phyloP scores from a whole-genome alignment of 2,888 invertebrate genomes.

The Luffia ferchaultella region DNA sequence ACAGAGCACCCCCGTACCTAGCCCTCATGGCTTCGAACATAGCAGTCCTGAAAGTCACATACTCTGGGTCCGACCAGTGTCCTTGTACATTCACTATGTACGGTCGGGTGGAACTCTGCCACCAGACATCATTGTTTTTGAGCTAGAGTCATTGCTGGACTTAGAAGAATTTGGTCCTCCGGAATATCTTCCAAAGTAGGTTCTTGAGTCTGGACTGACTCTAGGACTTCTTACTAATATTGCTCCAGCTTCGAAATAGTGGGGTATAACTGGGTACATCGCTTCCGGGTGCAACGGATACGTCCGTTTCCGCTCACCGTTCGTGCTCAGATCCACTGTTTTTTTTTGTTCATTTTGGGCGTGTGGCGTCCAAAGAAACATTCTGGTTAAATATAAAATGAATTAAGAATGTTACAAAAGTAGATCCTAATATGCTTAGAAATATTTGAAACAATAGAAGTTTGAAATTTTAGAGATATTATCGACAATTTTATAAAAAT shows the following conservation, averaged over 20 bases:
- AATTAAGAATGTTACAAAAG: too few relatives aligned
- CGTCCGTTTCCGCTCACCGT: neutral
- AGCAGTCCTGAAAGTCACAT: conserved; percentile 73
- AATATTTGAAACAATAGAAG: too few relatives aligned
- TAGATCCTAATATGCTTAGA: too few relatives aligned
- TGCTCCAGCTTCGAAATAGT: too few relatives aligned
- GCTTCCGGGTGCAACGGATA: conserved; percentile 1
- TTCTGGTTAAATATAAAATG: too few relatives aligned
- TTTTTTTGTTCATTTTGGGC: conserved; percentile 35
- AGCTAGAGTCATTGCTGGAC: conserved; percentile 6
- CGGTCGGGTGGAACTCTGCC: conserved; percentile 1
- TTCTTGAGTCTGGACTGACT: conserved; percentile 2
- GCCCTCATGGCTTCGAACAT: conserved; percentile 73
- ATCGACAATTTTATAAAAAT: too few relatives aligned
- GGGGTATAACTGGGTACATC: neutral
- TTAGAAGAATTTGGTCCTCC: conserved; percentile 13
- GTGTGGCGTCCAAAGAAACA: conserved; percentile 51
- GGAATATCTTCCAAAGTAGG: conserved; percentile 14
- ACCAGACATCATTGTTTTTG: neutral
- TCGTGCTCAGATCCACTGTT: conserved; percentile 32
- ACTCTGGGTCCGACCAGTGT: conserved; percentile 57
- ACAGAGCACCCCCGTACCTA: conserved; percentile 64
- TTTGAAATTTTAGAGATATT: too few relatives aligned
- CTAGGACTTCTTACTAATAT: too few relatives aligned
- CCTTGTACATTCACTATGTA: neutral